A percentile compares a stretch with the other conserved stretches of the same genome.
These are phyloP conservation scores for Pseudomyrmex pallidus DNA, from an alignment of 1,140 invertebrate species.

Conservation along the genomic window DNA sequence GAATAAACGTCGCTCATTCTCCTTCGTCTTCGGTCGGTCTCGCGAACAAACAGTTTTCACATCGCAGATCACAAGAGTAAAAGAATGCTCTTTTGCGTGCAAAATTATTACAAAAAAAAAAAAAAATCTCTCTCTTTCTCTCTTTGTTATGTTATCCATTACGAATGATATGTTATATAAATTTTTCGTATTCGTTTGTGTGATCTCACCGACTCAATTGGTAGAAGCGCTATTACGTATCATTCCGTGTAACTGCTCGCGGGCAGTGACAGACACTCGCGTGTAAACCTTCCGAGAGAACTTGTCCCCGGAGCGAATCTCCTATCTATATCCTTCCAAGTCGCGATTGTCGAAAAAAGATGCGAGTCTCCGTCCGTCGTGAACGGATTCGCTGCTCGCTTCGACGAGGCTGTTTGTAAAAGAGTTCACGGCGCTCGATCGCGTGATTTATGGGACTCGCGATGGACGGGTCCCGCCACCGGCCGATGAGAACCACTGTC, in stretches of 20 bases:
- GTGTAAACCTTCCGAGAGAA: constrained; percentile 47
- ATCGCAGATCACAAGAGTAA: too few species aligned
- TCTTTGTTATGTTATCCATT: background rate
- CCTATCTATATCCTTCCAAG: constrained; percentile 38
- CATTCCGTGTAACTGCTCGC: constrained; percentile 24
- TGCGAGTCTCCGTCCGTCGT: constrained; percentile 2
- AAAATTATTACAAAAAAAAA: too few species aligned
- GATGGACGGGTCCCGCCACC: constrained; percentile 24
- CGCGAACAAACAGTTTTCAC: too few species aligned
- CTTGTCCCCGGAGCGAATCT: constrained; percentile 39
- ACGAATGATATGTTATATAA: background rate
- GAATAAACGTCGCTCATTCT: too few species aligned
- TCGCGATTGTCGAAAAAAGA: constrained; percentile 45
- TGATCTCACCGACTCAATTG: constrained; percentile 34
- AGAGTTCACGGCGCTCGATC: constrained; percentile 34
- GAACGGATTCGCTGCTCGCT: constrained; percentile 8
- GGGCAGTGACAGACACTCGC: constrained; percentile 21
- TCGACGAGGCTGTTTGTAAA: constrained; percentile 24
- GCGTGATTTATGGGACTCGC: constrained; percentile 64
- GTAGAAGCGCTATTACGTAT: constrained; percentile 48
- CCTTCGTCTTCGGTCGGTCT: too few species aligned
- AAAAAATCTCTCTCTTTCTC: background rate
- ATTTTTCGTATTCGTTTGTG: constrained; percentile 19
- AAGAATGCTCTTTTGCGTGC: too few species aligned
- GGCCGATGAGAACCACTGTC: constrained; percentile 69